These are phyloP conservation scores for Cecropterus lyciades DNA, from an alignment of 1,140 invertebrate genomes.

Conservation along the genomic window DNA sequence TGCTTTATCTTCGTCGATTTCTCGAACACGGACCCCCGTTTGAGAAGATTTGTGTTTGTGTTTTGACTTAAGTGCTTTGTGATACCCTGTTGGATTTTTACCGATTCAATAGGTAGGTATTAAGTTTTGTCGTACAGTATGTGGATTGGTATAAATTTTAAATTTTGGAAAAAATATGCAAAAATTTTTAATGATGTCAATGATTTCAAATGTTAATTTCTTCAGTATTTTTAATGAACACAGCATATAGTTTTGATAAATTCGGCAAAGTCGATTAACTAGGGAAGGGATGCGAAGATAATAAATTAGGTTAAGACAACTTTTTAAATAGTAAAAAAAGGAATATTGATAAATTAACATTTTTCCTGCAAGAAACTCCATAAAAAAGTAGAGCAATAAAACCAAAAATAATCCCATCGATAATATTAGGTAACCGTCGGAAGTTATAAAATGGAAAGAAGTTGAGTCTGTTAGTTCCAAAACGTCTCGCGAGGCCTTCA, in stretches of 20 bases:
- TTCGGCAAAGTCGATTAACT: too few species aligned
- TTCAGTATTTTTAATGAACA: too few species aligned
- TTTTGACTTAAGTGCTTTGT: conserved; percentile 62
- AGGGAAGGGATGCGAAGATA: too few species aligned
- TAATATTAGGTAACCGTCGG: conserved; percentile 65
- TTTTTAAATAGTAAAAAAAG: too few species aligned
- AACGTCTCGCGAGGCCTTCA: conserved; percentile 71
- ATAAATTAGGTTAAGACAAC: too few species aligned
- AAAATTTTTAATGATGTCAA: background rate
- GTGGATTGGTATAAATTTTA: background rate
- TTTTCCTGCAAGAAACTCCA: background rate
- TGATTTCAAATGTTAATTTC: too few species aligned
- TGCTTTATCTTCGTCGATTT: conserved; percentile 68
- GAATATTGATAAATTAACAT: background rate
- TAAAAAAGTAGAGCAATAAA: background rate
- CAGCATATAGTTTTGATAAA: too few species aligned
- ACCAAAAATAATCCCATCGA: conserved; percentile 13
- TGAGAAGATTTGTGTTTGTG: conserved; percentile 59
- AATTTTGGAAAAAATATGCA: background rate
- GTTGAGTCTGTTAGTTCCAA: conserved; percentile 49
- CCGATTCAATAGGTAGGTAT: conserved; percentile 57
- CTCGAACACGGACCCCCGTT: conserved; percentile 51
- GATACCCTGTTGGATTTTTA: conserved; percentile 64
- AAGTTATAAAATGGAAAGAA: conserved; percentile 64
- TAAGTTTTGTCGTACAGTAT: conserved; percentile 10